Evolutionary conservation across 2,888 invertebrate species (phyloP).

Genomic region (Eristalis tenax): DNA sequence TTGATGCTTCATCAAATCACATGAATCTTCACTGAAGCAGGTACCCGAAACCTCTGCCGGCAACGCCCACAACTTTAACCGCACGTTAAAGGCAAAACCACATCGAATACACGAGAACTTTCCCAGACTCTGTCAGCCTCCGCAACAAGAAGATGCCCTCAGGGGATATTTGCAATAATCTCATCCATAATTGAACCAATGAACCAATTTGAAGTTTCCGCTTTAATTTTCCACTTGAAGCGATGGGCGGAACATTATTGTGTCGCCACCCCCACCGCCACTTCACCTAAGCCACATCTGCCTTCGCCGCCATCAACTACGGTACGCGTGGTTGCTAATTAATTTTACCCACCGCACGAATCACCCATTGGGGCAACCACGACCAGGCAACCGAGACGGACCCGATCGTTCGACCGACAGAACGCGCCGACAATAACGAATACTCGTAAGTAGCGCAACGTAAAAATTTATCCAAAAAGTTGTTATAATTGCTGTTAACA

Average conservation of each 20-base stretch:
- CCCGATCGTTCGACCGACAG: neutral
- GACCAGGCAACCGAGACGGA: neutral
- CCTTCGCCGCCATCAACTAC: constrained; percentile 26
- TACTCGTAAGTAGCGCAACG: constrained; percentile 18
- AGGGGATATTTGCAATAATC: constrained; percentile 25
- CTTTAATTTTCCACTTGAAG: constrained; percentile 47
- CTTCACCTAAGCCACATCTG: neutral
- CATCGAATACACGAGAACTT: neutral
- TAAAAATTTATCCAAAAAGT: constrained; percentile 67
- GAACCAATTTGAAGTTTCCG: constrained; percentile 41
- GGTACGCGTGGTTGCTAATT: constrained; percentile 56
- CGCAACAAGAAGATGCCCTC: neutral
- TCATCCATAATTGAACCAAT: constrained; percentile 51
- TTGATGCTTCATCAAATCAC: neutral
- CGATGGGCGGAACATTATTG: constrained; percentile 13
- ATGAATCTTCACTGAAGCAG: neutral
- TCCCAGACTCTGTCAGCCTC: neutral
- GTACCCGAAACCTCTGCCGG: neutral
- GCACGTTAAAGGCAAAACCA: neutral
- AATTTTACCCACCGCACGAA: constrained; percentile 53
- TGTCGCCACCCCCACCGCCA: neutral
- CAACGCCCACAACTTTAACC: neutral
- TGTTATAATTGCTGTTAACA: constrained; percentile 71
- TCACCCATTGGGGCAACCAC: constrained; percentile 1
- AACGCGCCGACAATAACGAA: constrained; percentile 11